A percentile compares a stretch with the other conserved stretches of the same genome.
Evolutionary conservation across 2,888 invertebrate genomes (phyloP).

Genomic region (Drosophila robusta): DNA sequence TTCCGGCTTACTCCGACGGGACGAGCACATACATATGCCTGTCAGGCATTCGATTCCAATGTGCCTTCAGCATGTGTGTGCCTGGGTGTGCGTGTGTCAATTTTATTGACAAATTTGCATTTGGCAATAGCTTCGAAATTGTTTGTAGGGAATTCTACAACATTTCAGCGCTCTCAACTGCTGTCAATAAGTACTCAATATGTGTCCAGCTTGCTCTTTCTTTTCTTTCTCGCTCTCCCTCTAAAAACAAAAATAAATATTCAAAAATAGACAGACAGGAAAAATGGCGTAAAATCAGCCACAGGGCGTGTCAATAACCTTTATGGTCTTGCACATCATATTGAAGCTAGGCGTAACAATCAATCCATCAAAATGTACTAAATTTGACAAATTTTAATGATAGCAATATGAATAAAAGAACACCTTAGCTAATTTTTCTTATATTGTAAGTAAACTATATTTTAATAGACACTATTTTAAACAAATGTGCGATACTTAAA

Average conservation of each 20-base stretch:
- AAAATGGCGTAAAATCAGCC: constrained; percentile 13
- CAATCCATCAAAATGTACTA: not conserved
- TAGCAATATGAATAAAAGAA: no score
- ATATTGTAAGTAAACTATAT: no score
- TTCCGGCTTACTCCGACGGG: constrained; percentile 8
- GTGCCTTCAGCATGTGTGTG: constrained; percentile 15
- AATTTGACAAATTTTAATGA: no score
- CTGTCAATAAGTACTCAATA: constrained; percentile 41
- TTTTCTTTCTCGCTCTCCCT: not conserved
- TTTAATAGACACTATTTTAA: no score
- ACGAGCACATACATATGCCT: constrained; percentile 33
- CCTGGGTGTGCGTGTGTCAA: constrained; percentile 19
- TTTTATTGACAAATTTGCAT: constrained; percentile 70
- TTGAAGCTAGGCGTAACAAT: constrained; percentile 1
- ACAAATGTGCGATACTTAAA: no score
- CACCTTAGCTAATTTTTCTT: no score
- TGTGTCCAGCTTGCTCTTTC: not conserved
- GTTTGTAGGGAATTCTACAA: constrained; percentile 41
- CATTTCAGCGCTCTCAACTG: constrained; percentile 43
- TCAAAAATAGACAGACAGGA: constrained; percentile 22
- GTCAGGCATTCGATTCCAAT: constrained; percentile 33
- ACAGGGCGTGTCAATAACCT: constrained; percentile 13
- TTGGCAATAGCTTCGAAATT: constrained; percentile 52
- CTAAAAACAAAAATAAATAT: constrained; percentile 11
- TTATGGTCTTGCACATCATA: constrained; percentile 7